Percentiles rank a stretch among this genome's conserved stretches.
phyloP scores from a whole-genome alignment of 2,113 vertebrate genomes.

The Nettapus auritus region DNA sequence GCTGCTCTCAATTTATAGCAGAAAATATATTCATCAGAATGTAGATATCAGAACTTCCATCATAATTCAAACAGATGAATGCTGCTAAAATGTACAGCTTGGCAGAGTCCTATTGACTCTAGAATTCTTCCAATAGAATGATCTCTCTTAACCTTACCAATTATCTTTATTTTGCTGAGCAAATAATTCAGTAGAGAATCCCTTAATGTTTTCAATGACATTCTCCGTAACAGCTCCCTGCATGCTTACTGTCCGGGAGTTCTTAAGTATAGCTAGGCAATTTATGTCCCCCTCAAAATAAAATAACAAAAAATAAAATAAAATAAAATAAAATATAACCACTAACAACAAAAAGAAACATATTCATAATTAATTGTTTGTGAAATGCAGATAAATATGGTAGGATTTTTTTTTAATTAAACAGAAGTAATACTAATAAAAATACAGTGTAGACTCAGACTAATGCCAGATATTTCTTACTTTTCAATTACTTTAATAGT shows the following conservation, averaged over 20 bases:
- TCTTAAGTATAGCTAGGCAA: neutral
- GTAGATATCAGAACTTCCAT: neutral
- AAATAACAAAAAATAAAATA: neutral
- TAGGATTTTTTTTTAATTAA: neutral
- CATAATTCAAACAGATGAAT: neutral
- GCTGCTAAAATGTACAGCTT: neutral
- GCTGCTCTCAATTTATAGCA: neutral
- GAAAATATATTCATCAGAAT: neutral
- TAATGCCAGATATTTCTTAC: neutral
- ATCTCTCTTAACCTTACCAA: neutral
- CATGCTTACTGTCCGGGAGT: neutral
- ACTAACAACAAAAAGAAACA: no score
- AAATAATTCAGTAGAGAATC: neutral
- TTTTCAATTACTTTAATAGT: neutral
- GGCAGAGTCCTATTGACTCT: neutral
- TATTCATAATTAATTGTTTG: neutral
- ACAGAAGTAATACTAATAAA: neutral
- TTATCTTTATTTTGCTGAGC: neutral
- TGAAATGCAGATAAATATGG: neutral
- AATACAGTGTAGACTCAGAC: neutral
- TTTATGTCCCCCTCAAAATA: neutral
- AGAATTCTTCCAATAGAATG: neutral
- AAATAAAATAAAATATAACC: no score
- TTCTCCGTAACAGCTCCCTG: neutral
- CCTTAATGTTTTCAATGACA: neutral